These are phyloP conservation scores for Ispidina picta DNA, from an alignment of 2,797 vertebrate genomes.

Conservation along the genomic window DNA sequence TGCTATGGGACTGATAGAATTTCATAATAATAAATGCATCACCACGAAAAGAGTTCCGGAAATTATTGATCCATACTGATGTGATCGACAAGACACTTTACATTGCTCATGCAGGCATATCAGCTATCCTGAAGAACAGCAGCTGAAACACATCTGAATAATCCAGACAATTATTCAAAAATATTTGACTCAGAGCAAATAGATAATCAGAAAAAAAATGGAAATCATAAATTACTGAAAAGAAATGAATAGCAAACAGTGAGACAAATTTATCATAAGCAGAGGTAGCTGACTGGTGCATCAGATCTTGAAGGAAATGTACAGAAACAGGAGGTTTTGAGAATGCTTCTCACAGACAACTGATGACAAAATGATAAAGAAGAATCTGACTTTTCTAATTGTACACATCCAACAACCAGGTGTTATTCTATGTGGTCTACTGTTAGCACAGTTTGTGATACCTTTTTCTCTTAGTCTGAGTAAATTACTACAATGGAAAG, in stretches of 20 bases:
- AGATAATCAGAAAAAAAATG: not conserved
- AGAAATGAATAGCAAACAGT: not conserved
- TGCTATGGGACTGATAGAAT: not conserved
- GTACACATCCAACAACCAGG: not conserved
- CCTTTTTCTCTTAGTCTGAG: not conserved
- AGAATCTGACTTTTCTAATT: not conserved
- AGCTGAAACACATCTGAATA: not conserved
- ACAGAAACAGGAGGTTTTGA: not conserved
- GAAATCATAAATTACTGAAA: not conserved
- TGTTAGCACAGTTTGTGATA: not conserved
- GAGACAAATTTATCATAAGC: not conserved
- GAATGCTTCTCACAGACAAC: not conserved
- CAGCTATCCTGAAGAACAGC: not conserved
- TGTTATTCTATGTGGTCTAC: not conserved
- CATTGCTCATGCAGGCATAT: not conserved
- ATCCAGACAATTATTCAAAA: not conserved
- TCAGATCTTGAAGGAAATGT: not conserved
- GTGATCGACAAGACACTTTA: not conserved
- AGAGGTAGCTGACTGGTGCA: not conserved
- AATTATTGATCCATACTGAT: not conserved
- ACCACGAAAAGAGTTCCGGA: not conserved
- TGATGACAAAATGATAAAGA: not conserved
- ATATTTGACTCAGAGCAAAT: not conserved
- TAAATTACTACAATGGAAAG: not conserved
- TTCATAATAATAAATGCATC: not conserved